Percentiles rank a stretch among this genome's conserved stretches.
phyloP scores from a whole-genome alignment of 30 jellyfish, hydroid and myxozoan species.

The Pelagia noctiluca region DNA sequence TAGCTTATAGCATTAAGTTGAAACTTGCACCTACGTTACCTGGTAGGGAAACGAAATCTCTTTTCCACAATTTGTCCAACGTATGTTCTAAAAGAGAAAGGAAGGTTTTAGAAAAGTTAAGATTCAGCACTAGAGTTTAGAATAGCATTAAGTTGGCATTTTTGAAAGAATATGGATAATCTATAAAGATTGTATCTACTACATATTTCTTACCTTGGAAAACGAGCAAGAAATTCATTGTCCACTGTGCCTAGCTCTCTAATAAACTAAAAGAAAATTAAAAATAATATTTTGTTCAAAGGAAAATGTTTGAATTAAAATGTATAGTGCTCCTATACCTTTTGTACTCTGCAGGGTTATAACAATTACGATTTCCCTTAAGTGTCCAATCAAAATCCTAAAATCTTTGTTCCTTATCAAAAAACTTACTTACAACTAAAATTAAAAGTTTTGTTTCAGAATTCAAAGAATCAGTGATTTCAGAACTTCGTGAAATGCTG shows the following conservation, averaged over 20 bases:
- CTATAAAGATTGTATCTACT: background rate
- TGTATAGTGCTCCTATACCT: too few species aligned
- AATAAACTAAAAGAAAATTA: background rate
- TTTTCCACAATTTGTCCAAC: conserved; percentile 72
- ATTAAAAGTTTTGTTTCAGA: background rate
- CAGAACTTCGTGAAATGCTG: too few species aligned
- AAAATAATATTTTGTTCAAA: background rate
- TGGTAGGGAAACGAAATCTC: conserved; percentile 76
- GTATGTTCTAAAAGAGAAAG: conserved; percentile 54
- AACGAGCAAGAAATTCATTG: background rate
- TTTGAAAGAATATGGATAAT: background rate
- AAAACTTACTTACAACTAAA: too few species aligned
- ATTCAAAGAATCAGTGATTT: too few species aligned
- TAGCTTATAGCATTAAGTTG: too few species aligned
- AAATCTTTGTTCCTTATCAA: background rate
- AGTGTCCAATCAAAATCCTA: background rate
- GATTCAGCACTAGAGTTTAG: background rate
- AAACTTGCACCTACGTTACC: conserved; percentile 23
- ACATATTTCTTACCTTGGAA: background rate
- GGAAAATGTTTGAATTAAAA: background rate
- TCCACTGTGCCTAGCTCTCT: conserved; percentile 4
- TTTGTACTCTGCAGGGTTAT: too few species aligned
- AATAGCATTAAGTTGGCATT: background rate
- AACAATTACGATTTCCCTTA: too few species aligned
- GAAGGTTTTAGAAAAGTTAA: background rate